A percentile compares a stretch with the other conserved stretches of the same genome.
phyloP scores from a whole-genome alignment of 2,888 invertebrate genomes.

The Frankliniella intonsa region DNA sequence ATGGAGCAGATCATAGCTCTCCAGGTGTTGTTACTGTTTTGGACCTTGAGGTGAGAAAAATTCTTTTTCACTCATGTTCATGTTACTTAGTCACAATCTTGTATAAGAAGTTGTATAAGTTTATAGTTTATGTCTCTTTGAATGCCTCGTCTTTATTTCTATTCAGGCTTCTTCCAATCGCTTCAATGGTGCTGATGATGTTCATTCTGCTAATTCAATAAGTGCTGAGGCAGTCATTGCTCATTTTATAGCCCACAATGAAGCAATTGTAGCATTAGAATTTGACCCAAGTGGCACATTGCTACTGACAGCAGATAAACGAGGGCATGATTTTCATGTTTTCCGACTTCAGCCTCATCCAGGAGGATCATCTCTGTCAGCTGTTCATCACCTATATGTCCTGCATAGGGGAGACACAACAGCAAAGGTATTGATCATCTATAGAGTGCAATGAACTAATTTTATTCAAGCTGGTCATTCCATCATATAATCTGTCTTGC shows the following conservation, averaged over 20 bases:
- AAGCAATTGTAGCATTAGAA: conserved; percentile 81
- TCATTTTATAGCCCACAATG: conserved; percentile 82
- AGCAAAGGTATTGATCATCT: conserved; percentile 64
- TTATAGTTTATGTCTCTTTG: too few relatives aligned
- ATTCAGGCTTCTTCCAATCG: conserved; percentile 1
- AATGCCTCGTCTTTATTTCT: background rate
- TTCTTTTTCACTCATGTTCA: background rate
- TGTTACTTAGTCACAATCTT: background rate
- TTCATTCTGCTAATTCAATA: background rate
- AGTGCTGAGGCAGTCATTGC: conserved; percentile 65
- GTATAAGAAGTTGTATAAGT: too few relatives aligned
- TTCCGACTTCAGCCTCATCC: conserved; percentile 93
- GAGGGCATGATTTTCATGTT: conserved; percentile 93
- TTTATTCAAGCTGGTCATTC: too few relatives aligned
- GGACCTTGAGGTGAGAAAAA: conserved; percentile 50
- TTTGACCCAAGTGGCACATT: conserved; percentile 89
- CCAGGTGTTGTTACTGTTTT: conserved; percentile 86
- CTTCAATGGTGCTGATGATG: conserved; percentile 19
- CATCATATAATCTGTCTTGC: conserved; percentile 28
- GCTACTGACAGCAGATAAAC: conserved; percentile 82
- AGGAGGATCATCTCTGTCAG: conserved; percentile 76
- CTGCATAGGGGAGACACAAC: conserved; percentile 93
- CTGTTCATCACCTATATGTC: conserved; percentile 92
- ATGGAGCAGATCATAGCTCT: conserved; percentile 54
- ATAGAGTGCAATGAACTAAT: too few relatives aligned